Base-by-base conservation (phyloP, 1,140 invertebrate species). In the Hermetia illucens region DNA sequence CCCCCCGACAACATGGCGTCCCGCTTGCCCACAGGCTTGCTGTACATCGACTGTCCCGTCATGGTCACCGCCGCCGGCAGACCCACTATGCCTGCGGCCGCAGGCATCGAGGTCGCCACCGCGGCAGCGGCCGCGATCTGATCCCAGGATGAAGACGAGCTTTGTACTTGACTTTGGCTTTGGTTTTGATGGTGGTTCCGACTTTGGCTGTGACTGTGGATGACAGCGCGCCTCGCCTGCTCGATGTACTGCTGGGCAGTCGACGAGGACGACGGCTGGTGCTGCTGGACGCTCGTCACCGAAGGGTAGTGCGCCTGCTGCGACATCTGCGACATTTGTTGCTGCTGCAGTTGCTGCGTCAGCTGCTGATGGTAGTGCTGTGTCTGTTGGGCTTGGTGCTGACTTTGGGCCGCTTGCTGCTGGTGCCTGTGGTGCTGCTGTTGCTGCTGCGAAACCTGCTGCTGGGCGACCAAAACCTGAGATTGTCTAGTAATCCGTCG, bases 271-370 rank as follows among this genome's bases (percentile, higher is more conserved):
- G 35, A 31, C 37, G 47, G 33, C 25, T 51, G 62, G 34, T 56
- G 63, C 42, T 56, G 54, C 27, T 50, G 51, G 27, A 43, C 17
- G 8, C 20, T 17, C 16, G 24, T 19, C 2, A 35, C 40, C 35
- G 55, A 48, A 22, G 57, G 57, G 47, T 59, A 60, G 38, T 56
- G 50, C 10, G 57, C 57, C 37, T 60, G 57, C 43, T 60, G 57
- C 34, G 57, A 60, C 55, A 60, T 56, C 45, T 60, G 57, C 43
- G 56, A 59, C 57, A 60, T 59, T 45, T 60, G 58, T 31, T 58
- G 53, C 34, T 60, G 55, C 15, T 56, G 53, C 12, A 34, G 17
- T 17, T 34, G 29, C 15, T 38, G 36, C 15, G 31, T 17, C 27
- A 20, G 34, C 6, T 43, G 43, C 16, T 45, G 44, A 16, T 38